Evolutionary conservation across 1,140 invertebrate species (phyloP).

Genomic region (Scaptomyza montana): DNA sequence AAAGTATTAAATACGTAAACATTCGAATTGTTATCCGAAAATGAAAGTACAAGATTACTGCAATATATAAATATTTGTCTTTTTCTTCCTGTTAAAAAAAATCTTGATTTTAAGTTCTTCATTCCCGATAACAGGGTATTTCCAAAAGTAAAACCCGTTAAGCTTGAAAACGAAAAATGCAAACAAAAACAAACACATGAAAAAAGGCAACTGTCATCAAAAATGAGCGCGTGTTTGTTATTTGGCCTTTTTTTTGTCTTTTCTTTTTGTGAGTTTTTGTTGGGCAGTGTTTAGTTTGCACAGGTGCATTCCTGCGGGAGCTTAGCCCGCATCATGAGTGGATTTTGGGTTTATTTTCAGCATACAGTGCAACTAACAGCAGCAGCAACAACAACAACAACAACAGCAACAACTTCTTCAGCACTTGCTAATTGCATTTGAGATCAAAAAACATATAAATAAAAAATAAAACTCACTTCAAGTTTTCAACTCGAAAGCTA

Average conservation of each 20-base stretch:
- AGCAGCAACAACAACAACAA: conserved; percentile 16
- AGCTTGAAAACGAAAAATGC: neutral
- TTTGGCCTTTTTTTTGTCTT: conserved; percentile 26
- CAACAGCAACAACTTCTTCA: conserved; percentile 2
- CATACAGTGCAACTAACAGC: conserved; percentile 20
- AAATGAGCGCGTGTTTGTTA: conserved; percentile 45
- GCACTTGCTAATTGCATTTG: conserved; percentile 43
- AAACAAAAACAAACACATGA: neutral
- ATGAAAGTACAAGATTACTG: no score
- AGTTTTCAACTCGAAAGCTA: no score
- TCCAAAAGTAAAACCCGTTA: conserved; percentile 7
- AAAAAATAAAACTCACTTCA: neutral
- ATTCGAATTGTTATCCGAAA: no score
- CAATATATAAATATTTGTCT: no score
- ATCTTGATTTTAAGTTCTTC: no score
- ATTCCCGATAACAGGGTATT: neutral
- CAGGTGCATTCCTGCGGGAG: conserved; percentile 38
- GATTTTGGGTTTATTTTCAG: conserved; percentile 30
- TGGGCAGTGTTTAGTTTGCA: conserved; percentile 18
- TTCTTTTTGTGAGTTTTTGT: neutral
- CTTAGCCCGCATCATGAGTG: conserved; percentile 35
- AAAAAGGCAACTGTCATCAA: conserved; percentile 25
- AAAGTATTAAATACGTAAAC: no score
- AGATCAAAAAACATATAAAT: conserved; percentile 1
- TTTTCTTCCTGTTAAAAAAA: no score